Conservation (phyloP, 1,140 invertebrate genomes). For the Drosophila ananassae region DNA sequence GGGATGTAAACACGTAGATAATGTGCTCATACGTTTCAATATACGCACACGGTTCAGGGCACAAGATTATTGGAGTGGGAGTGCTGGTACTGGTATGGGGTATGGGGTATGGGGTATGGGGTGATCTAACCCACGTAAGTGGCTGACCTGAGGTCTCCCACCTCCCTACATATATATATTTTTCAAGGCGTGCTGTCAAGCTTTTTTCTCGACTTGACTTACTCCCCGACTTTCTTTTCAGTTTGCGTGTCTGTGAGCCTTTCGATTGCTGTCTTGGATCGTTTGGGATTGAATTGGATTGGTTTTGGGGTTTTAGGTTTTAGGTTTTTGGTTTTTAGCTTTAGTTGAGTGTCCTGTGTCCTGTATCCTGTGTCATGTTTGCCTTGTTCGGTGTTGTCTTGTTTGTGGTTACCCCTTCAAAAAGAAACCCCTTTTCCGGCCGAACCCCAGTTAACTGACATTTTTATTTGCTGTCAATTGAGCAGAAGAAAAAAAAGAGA, state of each 20-base stretch:
- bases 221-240: not conserved
- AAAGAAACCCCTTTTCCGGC: constrained; percentile 39
- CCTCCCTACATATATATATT: too few relatives aligned
- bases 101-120: too few relatives aligned
- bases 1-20: constrained; percentile 83
- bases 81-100: not conserved
- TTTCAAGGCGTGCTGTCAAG: constrained; percentile 4
- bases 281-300: constrained; percentile 7
- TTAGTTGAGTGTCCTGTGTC: not conserved
- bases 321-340: not conserved
- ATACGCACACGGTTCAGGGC: constrained; percentile 50
- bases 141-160: constrained; percentile 23
- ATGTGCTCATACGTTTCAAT: constrained; percentile 79
- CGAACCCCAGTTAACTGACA: constrained; percentile 57
- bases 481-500: constrained; percentile 8
- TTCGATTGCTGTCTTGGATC: constrained; percentile 43
- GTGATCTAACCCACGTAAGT: constrained; percentile 40
- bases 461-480: constrained; percentile 83
- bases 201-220: not conserved
- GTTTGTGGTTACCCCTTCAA: constrained; percentile 58
- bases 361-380: constrained; percentile 5
- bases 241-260: constrained; percentile 41
- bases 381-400: constrained; percentile 37
- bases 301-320: not conserved
- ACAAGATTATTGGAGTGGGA: not conserved